These are phyloP conservation scores for Miltochrista miniata DNA, from an alignment of 2,888 invertebrate species.

Conservation along the genomic window DNA sequence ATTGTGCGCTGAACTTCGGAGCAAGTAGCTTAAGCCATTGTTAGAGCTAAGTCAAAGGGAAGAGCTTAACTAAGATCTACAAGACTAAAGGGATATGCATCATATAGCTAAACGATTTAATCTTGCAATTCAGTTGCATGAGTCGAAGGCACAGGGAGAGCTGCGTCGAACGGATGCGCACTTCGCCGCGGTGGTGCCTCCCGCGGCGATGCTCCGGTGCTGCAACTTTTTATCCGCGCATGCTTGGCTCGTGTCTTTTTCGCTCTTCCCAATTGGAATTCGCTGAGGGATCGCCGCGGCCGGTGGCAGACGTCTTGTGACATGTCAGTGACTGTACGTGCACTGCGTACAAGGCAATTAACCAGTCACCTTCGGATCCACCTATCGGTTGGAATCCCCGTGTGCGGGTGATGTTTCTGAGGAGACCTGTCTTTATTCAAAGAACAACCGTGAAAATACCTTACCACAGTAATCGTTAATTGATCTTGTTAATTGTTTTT, in stretches of 20 bases:
- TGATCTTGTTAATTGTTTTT: constrained; percentile 59
- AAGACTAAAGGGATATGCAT: constrained; percentile 42
- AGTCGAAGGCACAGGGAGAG: constrained; percentile 31
- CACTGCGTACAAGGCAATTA: constrained; percentile 79
- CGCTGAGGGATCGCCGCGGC: constrained; percentile 80
- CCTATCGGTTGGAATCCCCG: constrained; percentile 55
- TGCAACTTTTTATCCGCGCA: constrained; percentile 73
- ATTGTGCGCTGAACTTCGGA: constrained; percentile 12
- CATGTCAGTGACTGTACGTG: constrained; percentile 78
- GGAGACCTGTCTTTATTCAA: constrained; percentile 67
- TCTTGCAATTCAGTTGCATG: constrained; percentile 58
- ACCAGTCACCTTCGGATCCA: constrained; percentile 65
- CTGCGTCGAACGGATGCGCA: constrained; percentile 40
- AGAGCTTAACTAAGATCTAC: constrained; percentile 43
- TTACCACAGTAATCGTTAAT: constrained; percentile 59
- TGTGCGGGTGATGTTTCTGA: constrained; percentile 52
- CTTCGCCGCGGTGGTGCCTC: constrained; percentile 58
- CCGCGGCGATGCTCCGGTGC: constrained; percentile 67
- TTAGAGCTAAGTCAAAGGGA: constrained; percentile 43
- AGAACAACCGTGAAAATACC: constrained; percentile 70
- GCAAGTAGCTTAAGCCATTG: not conserved
- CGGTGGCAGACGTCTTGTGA: constrained; percentile 83
- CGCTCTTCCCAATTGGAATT: constrained; percentile 81
- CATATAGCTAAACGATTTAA: constrained; percentile 55
- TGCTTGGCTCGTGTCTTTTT: constrained; percentile 82